These are phyloP conservation scores for Poicephalus meyeri DNA, from an alignment of 2,113 vertebrate species.

Conservation along the genomic window DNA sequence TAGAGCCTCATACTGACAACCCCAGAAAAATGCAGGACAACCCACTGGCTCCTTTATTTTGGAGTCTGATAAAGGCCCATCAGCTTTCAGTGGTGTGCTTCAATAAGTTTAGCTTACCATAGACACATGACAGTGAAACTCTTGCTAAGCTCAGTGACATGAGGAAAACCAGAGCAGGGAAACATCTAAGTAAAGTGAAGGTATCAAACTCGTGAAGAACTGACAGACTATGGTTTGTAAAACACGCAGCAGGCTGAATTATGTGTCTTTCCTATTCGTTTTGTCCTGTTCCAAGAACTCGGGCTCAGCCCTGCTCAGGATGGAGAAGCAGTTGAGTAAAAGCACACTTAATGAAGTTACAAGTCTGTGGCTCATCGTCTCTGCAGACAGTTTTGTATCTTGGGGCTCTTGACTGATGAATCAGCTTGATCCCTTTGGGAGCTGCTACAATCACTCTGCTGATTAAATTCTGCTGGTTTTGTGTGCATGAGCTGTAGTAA, in stretches of 20 bases:
- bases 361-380: not conserved
- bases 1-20: not conserved
- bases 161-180: not conserved
- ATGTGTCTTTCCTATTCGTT: not conserved
- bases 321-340: constrained; percentile 15
- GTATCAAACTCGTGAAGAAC: not conserved
- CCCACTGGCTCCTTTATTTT: not conserved
- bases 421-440: constrained; percentile 11
- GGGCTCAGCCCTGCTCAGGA: not conserved
- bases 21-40: not conserved
- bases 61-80: not conserved
- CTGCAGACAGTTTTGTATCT: constrained; percentile 23
- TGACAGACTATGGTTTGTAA: not conserved
- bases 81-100: not conserved
- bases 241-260: not conserved
- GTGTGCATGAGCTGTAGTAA: constrained; percentile 27
- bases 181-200: not conserved
- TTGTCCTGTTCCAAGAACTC: not conserved
- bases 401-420: constrained; percentile 4
- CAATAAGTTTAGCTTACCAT: not conserved
- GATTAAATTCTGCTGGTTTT: constrained; percentile 36
- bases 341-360: not conserved
- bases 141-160: not conserved
- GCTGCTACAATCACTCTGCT: not conserved
- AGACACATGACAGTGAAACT: not conserved